Conservation (phyloP, 2,888 invertebrate genomes). For the Hyposoter dolosus region DNA sequence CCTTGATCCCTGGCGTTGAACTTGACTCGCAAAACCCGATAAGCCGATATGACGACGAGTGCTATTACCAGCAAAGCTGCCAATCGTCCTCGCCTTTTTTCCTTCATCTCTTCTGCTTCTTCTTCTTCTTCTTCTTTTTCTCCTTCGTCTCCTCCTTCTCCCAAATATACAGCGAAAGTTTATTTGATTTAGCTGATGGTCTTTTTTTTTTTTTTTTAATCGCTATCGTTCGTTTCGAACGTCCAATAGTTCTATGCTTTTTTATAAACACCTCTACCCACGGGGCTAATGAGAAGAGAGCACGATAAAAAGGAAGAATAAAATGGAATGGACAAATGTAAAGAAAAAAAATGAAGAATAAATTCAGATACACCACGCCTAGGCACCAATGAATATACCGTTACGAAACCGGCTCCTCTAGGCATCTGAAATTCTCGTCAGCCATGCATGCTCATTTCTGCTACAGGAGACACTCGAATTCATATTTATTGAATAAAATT, state of each 20-base stretch:
- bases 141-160: not conserved
- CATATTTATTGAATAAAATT: not conserved
- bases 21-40: constrained; percentile 61
- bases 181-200: not conserved
- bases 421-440: constrained; percentile 46
- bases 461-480: not conserved
- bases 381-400: constrained; percentile 67
- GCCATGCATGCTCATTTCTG: constrained; percentile 11
- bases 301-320: constrained; percentile 10
- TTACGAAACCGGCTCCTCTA: constrained; percentile 68
- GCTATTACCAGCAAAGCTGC: constrained; percentile 28
- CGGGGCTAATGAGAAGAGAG: constrained; percentile 9
- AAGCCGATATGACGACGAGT: constrained; percentile 52
- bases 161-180: constrained; percentile 36
- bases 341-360: constrained; percentile 42
- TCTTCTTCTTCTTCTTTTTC: not conserved
- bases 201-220: constrained; percentile 5
- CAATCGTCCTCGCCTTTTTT: constrained; percentile 23
- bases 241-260: not conserved
- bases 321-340: constrained; percentile 3
- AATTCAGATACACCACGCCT: constrained; percentile 62
- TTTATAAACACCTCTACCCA: not conserved
- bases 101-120: constrained; percentile 24
- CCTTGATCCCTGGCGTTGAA: constrained; percentile 60
- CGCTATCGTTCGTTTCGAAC: not conserved